Evolutionary conservation across 2,888 invertebrate genomes (phyloP), one percentile per base, ranked within the genome.

Genomic region (Ceriagrion tenellum): DNA sequence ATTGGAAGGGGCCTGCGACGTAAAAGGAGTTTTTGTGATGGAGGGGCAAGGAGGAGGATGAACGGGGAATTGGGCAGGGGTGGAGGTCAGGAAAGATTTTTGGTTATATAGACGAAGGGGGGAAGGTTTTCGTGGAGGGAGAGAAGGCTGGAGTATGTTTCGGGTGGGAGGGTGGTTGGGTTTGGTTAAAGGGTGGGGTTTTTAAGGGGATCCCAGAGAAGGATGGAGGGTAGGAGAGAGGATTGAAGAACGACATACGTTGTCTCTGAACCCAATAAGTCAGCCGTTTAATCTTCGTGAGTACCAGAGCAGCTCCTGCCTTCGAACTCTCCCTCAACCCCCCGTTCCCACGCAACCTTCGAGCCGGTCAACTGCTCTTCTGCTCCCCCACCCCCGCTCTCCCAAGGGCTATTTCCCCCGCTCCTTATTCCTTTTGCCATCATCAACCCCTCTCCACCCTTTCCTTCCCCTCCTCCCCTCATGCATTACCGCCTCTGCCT

Each of bases 231-330:
- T 47, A 63, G 26, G 16, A 16, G 69, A 26, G 16, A 55, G 55
- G 89, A n/a, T 55, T 89, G 93, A 93, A 26, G 93, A 74, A 93
- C 93, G 69, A 69, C 63, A 93, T 93, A 63, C 93, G 93, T 69
- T 69, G 59, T 47, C 69, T 47, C 63, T 63, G 63, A 91, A 74
- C 93, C 93, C 93, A 93, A 93, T 93, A 93, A 93, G 93, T 93
- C 93, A 93, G 93, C 93, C 93, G 93, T 93, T 93, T 93, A 93
- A 93, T 93, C 93, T 93, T 93, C 93, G 69, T 35, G 69, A 93
- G 93, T 93, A 93, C 93, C 93, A 93, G 40, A 40, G 69, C 90
- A 47, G 47, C 47, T 91, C 30, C 40, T 59, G 47, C 93, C 23
- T 40, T 59, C 90, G 35, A 91, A 35, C 63, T 91, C 63, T 30